Base-by-base conservation (phyloP, 2,888 invertebrate genomes). In the Drosophila subquinaria region DNA sequence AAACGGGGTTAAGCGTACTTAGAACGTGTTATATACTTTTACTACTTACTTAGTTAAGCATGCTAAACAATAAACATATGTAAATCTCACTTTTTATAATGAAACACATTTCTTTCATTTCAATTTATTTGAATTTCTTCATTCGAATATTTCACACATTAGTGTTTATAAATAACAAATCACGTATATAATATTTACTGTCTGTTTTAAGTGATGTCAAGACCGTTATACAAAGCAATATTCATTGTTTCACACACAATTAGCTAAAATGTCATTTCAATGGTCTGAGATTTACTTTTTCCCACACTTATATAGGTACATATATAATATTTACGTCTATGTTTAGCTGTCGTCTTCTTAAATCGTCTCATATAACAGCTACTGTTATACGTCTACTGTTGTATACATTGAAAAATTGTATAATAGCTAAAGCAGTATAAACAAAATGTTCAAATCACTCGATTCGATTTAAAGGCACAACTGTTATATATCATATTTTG, bases 1-100 rank as follows among this genome's bases (percentile, higher is more conserved):
- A 73, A 85, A 64, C 59, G 82, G 82, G 88, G 62, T 20, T 88
- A 85, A 80, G 80, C 74, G 52, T 83, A 70, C 59, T 77, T 77
- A 72, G 79, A 85, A 55, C 63, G 56, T 87, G 69, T 82, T 87
- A 68, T 76, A 59, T 82, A 62, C 47, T 52, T 60, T 38, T 59
- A 72, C 60, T 60, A 65, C 57, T 42, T 67, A 55, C 38, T 63
- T 67, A 52, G 17, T 43, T 48, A 59, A 51, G 62, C 15, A 48
- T 35, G 30, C 20, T 38, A 38, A 33, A 10, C 56, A 47, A 50
- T 20, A 42, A 11, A 45, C 40, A 47, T 20, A 40, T 43, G 55
- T 48, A 73, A 45, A 73, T 52, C n/a, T 62, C 13, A 51, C 20
- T 40, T 40, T 43, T 53, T 57, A 30, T 38, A 57, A 48, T 55